Evolutionary conservation across 2,113 vertebrate species (phyloP).

Genomic region (Narcine bancroftii): DNA sequence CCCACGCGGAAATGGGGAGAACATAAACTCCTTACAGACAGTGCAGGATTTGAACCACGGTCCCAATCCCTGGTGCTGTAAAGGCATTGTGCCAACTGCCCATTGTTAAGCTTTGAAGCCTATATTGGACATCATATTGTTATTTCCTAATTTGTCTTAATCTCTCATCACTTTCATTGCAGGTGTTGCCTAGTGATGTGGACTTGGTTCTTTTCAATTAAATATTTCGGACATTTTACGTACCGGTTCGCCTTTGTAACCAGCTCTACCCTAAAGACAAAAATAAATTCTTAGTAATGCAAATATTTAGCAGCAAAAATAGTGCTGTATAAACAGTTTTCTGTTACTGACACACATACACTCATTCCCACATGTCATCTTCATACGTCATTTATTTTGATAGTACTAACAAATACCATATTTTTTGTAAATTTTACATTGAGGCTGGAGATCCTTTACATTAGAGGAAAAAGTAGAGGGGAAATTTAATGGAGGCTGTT

Average conservation of each 20-base stretch:
- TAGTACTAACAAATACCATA: too few species aligned
- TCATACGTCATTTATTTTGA: background rate
- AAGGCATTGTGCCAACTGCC: too few species aligned
- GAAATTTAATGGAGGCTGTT: too few species aligned
- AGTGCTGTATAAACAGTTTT: background rate
- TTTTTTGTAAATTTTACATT: too few species aligned
- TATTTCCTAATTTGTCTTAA: background rate
- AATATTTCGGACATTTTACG: background rate
- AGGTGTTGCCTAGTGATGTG: background rate
- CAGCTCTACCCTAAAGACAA: conserved; percentile 69
- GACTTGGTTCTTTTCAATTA: background rate
- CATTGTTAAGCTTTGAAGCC: background rate
- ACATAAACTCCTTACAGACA: too few species aligned
- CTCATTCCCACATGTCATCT: background rate
- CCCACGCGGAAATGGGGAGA: too few species aligned
- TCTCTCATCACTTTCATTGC: background rate
- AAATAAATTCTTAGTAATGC: conserved; percentile 36
- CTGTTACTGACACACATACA: too few species aligned
- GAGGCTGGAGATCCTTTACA: too few species aligned
- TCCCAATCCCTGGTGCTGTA: too few species aligned
- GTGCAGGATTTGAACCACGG: too few species aligned
- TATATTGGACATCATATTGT: background rate
- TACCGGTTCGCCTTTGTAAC: conserved; percentile 83
- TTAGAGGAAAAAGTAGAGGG: too few species aligned
- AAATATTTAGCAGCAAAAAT: conserved; percentile 12